Conservation (phyloP, 2,797 vertebrate genomes). For the Rhynchonycteris naso region DNA sequence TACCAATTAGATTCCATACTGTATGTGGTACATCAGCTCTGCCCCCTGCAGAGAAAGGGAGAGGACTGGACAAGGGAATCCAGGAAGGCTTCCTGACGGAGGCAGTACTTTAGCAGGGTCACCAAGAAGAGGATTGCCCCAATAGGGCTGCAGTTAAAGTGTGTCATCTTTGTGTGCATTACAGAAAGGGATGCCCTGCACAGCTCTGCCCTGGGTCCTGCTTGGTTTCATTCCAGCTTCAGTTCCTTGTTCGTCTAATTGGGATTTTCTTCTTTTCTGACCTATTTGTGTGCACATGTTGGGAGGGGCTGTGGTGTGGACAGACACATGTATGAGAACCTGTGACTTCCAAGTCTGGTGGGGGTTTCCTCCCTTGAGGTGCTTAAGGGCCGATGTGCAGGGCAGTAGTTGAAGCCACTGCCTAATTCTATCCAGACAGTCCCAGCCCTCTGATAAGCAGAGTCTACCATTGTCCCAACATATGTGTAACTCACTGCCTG, state of each 20-base stretch:
- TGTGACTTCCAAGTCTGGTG: neutral
- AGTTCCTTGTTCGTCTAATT: neutral
- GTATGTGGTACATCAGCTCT: neutral
- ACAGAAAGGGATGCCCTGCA: rapidly evolving
- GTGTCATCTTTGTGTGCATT: neutral
- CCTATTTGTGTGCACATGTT: neutral
- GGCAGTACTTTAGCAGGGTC: too few relatives aligned
- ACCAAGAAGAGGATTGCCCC: neutral
- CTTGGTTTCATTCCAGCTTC: neutral
- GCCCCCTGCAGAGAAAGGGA: neutral
- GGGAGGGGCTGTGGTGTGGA: neutral
- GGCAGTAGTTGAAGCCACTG: neutral
- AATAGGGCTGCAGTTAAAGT: neutral
- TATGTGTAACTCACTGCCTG: neutral
- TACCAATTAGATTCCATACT: neutral
- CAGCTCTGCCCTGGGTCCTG: neutral
- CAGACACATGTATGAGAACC: neutral
- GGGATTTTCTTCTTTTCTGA: neutral
- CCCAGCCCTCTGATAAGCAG: neutral
- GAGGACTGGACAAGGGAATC: neutral
- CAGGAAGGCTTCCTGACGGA: neutral
- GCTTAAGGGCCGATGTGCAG: neutral
- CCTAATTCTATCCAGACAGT: neutral
- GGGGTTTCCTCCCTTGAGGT: neutral
- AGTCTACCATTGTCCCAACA: neutral